Percentiles rank a stretch among this genome's conserved stretches.
Conservation (phyloP, 2,888 invertebrate species). For the Odontothrips loti region DNA sequence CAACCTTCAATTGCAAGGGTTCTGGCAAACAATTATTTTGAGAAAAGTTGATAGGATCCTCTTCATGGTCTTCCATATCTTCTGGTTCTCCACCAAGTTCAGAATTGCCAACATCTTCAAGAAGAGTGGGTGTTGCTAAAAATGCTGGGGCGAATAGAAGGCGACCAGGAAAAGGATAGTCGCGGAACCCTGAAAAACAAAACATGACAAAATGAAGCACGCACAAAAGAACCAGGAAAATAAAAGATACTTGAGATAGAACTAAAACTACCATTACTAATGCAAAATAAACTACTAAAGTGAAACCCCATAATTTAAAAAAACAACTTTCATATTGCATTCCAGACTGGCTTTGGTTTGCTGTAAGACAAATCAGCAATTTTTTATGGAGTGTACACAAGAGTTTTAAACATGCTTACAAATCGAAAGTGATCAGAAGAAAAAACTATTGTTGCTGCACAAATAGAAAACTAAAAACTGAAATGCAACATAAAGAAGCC, state of each 20-base stretch:
- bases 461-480: neutral
- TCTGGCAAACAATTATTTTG: neutral
- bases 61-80: neutral
- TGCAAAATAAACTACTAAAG: neutral
- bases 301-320: neutral
- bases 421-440: neutral
- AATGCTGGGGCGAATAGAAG: conserved; percentile 16
- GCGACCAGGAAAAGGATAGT: neutral
- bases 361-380: neutral
- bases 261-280: neutral
- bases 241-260: neutral
- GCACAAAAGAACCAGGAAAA: no score
- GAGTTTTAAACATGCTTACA: no score
- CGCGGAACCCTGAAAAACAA: neutral
- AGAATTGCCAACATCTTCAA: conserved; percentile 1
- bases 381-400: neutral
- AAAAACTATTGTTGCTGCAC: neutral
- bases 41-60: conserved; percentile 19
- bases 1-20: conserved; percentile 12
- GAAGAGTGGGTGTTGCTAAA: neutral
- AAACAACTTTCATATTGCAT: neutral
- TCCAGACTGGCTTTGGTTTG: neutral
- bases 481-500: neutral
- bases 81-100: neutral
- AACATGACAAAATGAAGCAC: neutral